Base-by-base conservation (phyloP, 2,797 vertebrate genomes). In the Mareca strepera region DNA sequence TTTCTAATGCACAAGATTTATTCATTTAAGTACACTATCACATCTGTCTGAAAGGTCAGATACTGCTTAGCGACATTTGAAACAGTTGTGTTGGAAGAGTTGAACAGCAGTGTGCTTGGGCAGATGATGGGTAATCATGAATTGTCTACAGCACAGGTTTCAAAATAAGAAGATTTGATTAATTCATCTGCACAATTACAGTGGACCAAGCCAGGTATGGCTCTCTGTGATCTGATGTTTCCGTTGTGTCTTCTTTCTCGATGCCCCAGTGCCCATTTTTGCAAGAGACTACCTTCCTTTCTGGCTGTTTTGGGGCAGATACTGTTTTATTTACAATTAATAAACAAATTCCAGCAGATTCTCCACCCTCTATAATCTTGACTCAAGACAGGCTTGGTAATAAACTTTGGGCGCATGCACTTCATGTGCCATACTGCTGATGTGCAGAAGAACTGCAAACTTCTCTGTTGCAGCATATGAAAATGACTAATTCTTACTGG, bases 321-420 rank as follows among this genome's bases (percentile, higher is more conserved):
- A 29, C 12, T 66, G 2, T 43, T 86, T 75, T 58, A 12, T 37
- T 86, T 62, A 62, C 25, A 76, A 48, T 1, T 2, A 82, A 41
- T 12, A 76, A 72, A 77, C 20, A 67, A 26, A 72, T 83, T 60
- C 62, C 66, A 78, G 37, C 52, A 80, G 77, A 62, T 39, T 44
- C 33, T 83, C 33, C 70, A 31, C 20, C 39, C 33, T 53, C 5
- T 33, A 48, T 39, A 78, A 64, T 23, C 62, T 58, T 62, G n/a
- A 39, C 9, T 56, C 10, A 53, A 63, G 17, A 39, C 0, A 64
- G 68, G 18, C 12, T 59, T 48, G 50, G 26, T 43, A 63, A 28
- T 16, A 63, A 82, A 28, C 11, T 76, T 62, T 14, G 52, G 44
- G 62, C 20, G 33, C 0, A 0, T 6, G 44, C 0, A 0, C 68